Base-by-base conservation (phyloP, 2,888 invertebrate species). In the Nomada flava region DNA sequence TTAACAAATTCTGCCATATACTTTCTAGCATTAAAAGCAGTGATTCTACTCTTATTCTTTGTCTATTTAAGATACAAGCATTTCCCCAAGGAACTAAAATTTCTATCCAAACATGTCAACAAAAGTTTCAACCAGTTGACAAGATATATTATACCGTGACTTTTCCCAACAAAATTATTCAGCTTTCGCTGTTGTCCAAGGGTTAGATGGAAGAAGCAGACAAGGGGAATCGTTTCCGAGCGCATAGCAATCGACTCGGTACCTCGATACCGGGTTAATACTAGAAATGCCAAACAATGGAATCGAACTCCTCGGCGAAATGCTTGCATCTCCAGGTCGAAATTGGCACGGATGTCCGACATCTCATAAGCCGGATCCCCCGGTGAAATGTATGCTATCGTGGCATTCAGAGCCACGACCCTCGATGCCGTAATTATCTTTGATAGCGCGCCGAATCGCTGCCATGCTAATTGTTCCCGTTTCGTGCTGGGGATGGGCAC, bases 361-460 rank as follows among this genome's bases (percentile, higher is more conserved):
- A 76, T 82, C 82, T 83, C 82, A 83, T 82, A 83, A 83, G 74
- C 74, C 59, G 60, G 64, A 77, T 69, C 68, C 67, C 55, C 53
- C 59, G 55, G 47, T 42, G 82, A 79, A 84, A 86, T 79, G 75
- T 85, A 69, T 79, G 71, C 65, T 74, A 71, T 53, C 64, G 69
- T 50, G 79, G 76, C 70, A 82, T 84, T 74, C 79, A 68, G 50
- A 53, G 65, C 53, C 70, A 26, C 59, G 62, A 77, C 75, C 78
- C 86, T 65, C 73, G 68, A 76, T 62, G 68, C 72, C 59, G 77
- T 81, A 83, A 86, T 86, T 87, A 86, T 85, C 79, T 87, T 79
- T 82, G 79, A 83, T 79, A 73, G 79, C 70, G 42, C 36, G 72
- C 55, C 81, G 65, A 84, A 76, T 79, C 82, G 73, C 74, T 84